Conservation (phyloP, 2,888 invertebrate species). For the Lamellibrachia columna region DNA sequence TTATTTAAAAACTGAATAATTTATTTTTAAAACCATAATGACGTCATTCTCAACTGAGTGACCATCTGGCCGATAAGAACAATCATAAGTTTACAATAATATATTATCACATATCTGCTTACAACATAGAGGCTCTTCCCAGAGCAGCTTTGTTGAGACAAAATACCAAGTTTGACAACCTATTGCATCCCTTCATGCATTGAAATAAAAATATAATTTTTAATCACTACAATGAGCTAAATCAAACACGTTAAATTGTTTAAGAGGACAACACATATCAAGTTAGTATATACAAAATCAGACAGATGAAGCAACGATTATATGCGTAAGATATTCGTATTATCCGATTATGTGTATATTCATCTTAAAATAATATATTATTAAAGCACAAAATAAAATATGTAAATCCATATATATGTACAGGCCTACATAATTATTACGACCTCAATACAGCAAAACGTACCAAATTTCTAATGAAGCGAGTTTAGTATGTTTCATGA, state of each 20-base stretch:
- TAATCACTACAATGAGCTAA: background rate
- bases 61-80: background rate
- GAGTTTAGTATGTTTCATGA: too few species aligned
- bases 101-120: background rate
- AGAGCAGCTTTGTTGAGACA: background rate
- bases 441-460: background rate
- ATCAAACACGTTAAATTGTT: background rate
- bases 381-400: background rate
- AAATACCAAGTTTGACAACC: too few species aligned
- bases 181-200: background rate
- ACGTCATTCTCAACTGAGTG: background rate
- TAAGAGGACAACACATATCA: background rate
- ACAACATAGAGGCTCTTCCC: background rate
- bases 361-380: background rate
- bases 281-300: background rate
- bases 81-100: background rate
- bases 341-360: background rate
- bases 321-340: background rate
- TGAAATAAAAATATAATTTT: background rate
- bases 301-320: background rate
- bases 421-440: background rate
- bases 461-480: too few species aligned
- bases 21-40: background rate
- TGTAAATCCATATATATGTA: background rate
- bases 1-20: background rate